These are phyloP conservation scores for Uria lomvia DNA, from an alignment of 2,113 vertebrate species.

Conservation along the genomic window DNA sequence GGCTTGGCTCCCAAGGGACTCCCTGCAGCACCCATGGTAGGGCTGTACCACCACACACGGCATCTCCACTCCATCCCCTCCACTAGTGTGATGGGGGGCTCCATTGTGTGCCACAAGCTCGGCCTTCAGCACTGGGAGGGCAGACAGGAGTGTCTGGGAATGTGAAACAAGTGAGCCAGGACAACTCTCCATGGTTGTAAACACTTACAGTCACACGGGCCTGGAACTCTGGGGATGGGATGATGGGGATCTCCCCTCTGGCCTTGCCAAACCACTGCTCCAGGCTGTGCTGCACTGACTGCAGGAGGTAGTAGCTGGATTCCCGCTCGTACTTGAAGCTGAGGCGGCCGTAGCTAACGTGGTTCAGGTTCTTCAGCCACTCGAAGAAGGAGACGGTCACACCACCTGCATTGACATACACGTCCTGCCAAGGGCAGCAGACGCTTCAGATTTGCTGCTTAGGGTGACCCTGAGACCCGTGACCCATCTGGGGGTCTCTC, in stretches of 20 bases:
- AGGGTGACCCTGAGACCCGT: background rate
- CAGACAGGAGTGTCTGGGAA: background rate
- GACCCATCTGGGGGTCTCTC: background rate
- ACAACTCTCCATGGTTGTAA: background rate
- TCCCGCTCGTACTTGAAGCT: background rate
- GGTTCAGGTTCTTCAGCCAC: conserved; percentile 30
- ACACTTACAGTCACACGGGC: background rate
- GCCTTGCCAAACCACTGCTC: background rate
- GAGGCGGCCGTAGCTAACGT: background rate
- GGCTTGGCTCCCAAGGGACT: background rate
- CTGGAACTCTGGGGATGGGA: background rate
- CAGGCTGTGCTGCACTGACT: conserved; percentile 19
- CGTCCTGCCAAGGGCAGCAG: background rate
- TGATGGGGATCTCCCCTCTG: background rate
- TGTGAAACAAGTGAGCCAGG: background rate
- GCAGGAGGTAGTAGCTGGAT: background rate
- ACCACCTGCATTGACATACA: conserved; percentile 4
- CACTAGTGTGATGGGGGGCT: no score
- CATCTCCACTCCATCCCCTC: background rate
- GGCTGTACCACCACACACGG: background rate
- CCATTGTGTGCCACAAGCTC: background rate
- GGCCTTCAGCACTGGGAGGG: background rate
- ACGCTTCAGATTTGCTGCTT: background rate
- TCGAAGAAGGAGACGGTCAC: background rate
- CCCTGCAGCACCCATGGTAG: background rate